A percentile compares a stretch with the other conserved stretches of the same genome.
phyloP scores from a whole-genome alignment of 2,113 vertebrate genomes.

The Epinephelus lanceolatus region DNA sequence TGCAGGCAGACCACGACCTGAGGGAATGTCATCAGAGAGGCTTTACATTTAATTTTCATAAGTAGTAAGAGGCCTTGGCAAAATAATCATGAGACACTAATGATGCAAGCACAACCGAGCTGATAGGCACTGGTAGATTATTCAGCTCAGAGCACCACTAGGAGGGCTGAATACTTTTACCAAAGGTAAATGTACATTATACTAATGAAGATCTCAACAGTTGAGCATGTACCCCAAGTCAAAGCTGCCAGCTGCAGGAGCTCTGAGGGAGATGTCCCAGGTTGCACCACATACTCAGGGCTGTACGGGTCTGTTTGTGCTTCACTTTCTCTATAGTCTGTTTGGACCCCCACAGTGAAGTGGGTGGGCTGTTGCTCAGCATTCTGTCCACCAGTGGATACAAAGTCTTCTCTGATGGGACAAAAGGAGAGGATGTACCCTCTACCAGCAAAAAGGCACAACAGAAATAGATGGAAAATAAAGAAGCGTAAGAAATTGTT shows the following conservation, averaged over 20 bases:
- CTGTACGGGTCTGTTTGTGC: slow-evolving; percentile 94
- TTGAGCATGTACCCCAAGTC: slow-evolving; percentile 88
- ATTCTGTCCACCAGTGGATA: background rate
- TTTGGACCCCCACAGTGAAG: slow-evolving; percentile 89
- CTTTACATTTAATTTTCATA: background rate
- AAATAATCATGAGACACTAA: background rate
- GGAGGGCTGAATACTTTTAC: background rate
- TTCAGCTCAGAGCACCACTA: background rate
- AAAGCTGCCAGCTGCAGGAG: slow-evolving; percentile 90
- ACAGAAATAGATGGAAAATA: background rate
- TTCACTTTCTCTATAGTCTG: slow-evolving; percentile 95
- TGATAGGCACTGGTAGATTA: background rate
- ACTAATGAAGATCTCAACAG: background rate
- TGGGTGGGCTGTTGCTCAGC: slow-evolving; percentile 54
- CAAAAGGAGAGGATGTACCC: background rate
- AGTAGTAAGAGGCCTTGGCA: background rate
- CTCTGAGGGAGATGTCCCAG: slow-evolving; percentile 88
- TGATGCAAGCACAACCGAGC: too few species aligned
- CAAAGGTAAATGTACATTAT: background rate
- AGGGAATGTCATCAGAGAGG: slow-evolving; percentile 3
- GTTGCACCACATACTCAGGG: slow-evolving; percentile 86
- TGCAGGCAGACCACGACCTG: slow-evolving; percentile 93
- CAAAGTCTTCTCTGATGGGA: slow-evolving; percentile 60
- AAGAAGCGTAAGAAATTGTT: background rate
- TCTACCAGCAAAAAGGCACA: background rate